Conservation (phyloP, 2,113 vertebrate species). For the Nipponia nippon region DNA sequence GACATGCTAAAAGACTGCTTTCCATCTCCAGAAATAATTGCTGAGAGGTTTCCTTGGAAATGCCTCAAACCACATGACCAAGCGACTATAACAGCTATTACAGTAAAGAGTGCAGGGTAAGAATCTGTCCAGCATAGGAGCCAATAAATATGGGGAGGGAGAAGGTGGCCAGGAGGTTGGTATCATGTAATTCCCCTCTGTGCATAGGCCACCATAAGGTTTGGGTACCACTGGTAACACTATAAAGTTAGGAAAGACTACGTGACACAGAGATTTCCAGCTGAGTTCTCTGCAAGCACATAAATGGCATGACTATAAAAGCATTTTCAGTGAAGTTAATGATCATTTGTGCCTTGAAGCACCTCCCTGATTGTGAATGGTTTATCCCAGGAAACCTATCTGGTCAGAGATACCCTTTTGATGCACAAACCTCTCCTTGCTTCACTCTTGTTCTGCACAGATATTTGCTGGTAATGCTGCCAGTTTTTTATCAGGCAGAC, state of each 20-base stretch:
- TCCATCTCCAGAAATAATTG: conserved; percentile 57
- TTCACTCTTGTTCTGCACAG: not conserved
- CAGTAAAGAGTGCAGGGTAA: not conserved
- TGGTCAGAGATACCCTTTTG: not conserved
- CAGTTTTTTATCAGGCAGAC: not conserved
- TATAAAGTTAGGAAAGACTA: not conserved
- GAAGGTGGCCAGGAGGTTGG: not conserved
- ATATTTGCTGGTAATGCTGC: not conserved
- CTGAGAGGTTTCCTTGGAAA: conserved; percentile 66
- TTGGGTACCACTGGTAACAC: not conserved
- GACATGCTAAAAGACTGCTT: conserved; percentile 50
- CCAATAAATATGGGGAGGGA: not conserved
- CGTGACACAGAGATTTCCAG: not conserved
- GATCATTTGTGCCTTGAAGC: not conserved
- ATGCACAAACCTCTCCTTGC: not conserved
- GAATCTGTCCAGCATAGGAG: not conserved
- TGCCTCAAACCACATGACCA: conserved; percentile 43
- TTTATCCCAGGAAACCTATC: not conserved
- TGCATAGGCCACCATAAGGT: not conserved
- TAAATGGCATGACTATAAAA: not conserved
- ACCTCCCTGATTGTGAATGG: not conserved
- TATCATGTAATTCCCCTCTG: not conserved
- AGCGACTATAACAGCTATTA: not conserved
- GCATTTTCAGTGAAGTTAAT: not conserved
- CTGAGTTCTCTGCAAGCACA: not conserved